Conservation (phyloP, 2,113 vertebrate species). For the Pao palembangensis region DNA sequence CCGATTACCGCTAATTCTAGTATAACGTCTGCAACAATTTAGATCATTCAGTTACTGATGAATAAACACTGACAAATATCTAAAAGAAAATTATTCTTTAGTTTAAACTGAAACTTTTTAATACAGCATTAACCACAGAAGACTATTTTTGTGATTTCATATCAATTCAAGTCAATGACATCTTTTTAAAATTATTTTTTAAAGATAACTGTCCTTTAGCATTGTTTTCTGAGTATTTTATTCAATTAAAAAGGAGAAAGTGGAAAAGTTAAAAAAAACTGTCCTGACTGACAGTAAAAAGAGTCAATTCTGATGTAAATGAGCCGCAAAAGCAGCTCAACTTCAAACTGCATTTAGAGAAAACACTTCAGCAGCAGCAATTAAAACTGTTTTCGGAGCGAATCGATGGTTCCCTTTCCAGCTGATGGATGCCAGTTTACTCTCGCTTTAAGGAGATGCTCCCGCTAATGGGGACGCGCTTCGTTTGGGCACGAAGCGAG, state of each 20-base stretch:
- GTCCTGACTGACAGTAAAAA: slow-evolving; percentile 31
- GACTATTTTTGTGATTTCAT: no score
- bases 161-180: no score
- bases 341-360: slow-evolving; percentile 1
- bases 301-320: slow-evolving; percentile 2
- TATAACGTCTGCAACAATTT: no score
- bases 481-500: slow-evolving; percentile 1
- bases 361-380: slow-evolving; percentile 17
- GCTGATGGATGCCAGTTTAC: slow-evolving; percentile 37
- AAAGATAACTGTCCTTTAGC: no score
- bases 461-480: slow-evolving; percentile 20
- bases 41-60: no score
- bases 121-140: no score
- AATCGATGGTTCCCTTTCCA: slow-evolving; percentile 1
- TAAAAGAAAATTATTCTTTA: no score
- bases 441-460: slow-evolving; percentile 18
- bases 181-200: no score
- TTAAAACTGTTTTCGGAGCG: slow-evolving; percentile 34
- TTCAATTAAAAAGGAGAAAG: not conserved
- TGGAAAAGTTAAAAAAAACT: not conserved
- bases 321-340: slow-evolving; percentile 3
- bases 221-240: no score
- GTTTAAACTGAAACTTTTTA: no score
- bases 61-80: no score
- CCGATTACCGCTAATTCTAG: no score